Evolutionary conservation across 2,888 invertebrate species (phyloP), one percentile per base, ranked within the genome.

Genomic region (Chloroclysta siterata): DNA sequence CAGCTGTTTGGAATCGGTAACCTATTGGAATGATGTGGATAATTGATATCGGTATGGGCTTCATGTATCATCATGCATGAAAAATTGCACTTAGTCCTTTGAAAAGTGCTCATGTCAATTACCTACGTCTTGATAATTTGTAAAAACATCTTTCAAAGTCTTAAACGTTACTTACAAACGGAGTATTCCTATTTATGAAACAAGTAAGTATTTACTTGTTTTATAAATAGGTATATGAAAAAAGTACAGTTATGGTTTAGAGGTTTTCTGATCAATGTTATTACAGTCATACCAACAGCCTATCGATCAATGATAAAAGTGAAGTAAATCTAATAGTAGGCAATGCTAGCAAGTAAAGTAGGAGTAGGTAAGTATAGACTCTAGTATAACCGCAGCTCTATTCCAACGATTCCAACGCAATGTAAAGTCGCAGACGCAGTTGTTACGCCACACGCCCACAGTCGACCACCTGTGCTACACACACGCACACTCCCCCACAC

Each of bases 371-470:
- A 50, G 7, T 29, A 36, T 14, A 17, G 29, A n/a, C 75, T 74
- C 73, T 74, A 85, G 76, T 88, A 82, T 90, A 87, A 70, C 80
- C 85, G 68, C 75, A 67, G 68, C 72, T 50, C 58, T 66, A 66
- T 69, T 65, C 79, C 79, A 80, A 87, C 87, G 88, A 66, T 69
- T 65, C 79, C 79, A 80, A 87, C 87, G 88, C 86, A 87, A 83
- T 82, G 81, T 79, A 85, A 87, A 85, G 86, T 83, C 82, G 78
- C 72, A 69, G 76, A 75, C 77, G 75, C 55, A 53, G 79, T 72
- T 74, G 81, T 92, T 90, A 88, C 91, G 84, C 87, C 89, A 90
- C 80, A 88, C 88, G 76, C 89, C 79, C 78, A 88, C 88, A 83
- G 69, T 33, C 69, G 66, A 69, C 77, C 74, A 77, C 76, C 73